phyloP scores from a whole-genome alignment of 2,888 invertebrate species.

The Mesochorus sp. region DNA sequence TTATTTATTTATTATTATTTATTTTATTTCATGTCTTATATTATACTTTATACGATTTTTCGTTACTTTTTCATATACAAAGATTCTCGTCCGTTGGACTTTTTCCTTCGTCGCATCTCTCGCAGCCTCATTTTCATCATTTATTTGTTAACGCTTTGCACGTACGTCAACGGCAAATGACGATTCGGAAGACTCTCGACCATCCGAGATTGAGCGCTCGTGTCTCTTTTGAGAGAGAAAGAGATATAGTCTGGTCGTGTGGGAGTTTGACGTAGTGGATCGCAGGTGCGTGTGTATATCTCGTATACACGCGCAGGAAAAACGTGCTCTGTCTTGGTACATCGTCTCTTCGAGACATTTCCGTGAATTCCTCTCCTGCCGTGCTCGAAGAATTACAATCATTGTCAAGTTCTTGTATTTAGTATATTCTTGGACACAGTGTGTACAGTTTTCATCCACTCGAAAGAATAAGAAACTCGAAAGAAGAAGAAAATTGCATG shows the following conservation, averaged over 20 bases:
- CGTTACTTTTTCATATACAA: neutral
- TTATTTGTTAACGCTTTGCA: neutral
- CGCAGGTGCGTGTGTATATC: constrained; percentile 24
- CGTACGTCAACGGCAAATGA: neutral
- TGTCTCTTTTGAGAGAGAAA: constrained; percentile 7
- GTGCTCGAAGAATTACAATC: constrained; percentile 43
- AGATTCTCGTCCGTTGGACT: too few relatives aligned
- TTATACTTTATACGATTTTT: neutral
- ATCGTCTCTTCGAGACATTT: constrained; percentile 27
- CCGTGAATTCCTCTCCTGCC: constrained; percentile 38
- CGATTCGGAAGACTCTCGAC: neutral
- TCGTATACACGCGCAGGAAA: constrained; percentile 22
- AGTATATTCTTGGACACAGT: neutral
- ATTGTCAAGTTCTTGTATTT: constrained; percentile 21
- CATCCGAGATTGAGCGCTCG: neutral
- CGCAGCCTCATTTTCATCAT: neutral
- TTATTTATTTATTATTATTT: neutral
- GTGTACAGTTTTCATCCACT: too few relatives aligned
- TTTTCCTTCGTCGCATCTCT: neutral
- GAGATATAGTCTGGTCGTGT: constrained; percentile 6
- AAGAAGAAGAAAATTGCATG: neutral
- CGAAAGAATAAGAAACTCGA: neutral
- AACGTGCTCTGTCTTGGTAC: constrained; percentile 30
- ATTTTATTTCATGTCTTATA: neutral
- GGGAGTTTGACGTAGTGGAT: constrained; percentile 10